Conservation (phyloP, 2,888 invertebrate species). For the Athalia circularis region DNA sequence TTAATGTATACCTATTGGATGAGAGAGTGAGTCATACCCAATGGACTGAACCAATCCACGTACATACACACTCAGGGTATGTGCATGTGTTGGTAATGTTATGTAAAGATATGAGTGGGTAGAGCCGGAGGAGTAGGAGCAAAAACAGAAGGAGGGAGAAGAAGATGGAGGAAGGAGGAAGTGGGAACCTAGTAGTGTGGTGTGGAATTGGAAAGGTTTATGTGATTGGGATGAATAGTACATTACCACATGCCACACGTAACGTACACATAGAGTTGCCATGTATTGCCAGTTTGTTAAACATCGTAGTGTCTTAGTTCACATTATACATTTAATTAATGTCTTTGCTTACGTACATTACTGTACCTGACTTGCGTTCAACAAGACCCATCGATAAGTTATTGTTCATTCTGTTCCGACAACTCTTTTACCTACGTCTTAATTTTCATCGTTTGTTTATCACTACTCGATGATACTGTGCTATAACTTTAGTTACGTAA, state of each 20-base stretch:
- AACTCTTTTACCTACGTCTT: neutral
- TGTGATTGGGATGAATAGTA: slow-evolving; percentile 32
- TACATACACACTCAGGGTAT: too few relatives aligned
- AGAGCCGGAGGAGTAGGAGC: too few relatives aligned
- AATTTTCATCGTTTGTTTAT: slow-evolving; percentile 4
- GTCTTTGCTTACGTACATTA: slow-evolving; percentile 35
- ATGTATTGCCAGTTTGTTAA: slow-evolving; percentile 38
- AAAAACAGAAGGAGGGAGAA: too few relatives aligned
- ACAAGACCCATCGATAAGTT: neutral
- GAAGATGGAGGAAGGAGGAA: too few relatives aligned
- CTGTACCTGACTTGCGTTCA: neutral
- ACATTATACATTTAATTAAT: slow-evolving; percentile 41
- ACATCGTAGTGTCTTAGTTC: slow-evolving; percentile 23
- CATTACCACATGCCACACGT: slow-evolving; percentile 23
- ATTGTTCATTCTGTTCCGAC: slow-evolving; percentile 6
- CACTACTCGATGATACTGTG: neutral
- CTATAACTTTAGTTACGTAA: slow-evolving; percentile 65
- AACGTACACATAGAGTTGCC: slow-evolving; percentile 19
- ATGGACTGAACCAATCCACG: too few relatives aligned
- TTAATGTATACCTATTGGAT: too few relatives aligned
- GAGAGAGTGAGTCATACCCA: too few relatives aligned
- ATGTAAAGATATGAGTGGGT: too few relatives aligned
- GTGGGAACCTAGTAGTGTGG: slow-evolving; percentile 1
- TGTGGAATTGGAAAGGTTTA: neutral
- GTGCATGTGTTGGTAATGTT: too few relatives aligned